Evolutionary conservation across 2,797 vertebrate genomes (phyloP).

Genomic region (Cichlasoma orientale): DNA sequence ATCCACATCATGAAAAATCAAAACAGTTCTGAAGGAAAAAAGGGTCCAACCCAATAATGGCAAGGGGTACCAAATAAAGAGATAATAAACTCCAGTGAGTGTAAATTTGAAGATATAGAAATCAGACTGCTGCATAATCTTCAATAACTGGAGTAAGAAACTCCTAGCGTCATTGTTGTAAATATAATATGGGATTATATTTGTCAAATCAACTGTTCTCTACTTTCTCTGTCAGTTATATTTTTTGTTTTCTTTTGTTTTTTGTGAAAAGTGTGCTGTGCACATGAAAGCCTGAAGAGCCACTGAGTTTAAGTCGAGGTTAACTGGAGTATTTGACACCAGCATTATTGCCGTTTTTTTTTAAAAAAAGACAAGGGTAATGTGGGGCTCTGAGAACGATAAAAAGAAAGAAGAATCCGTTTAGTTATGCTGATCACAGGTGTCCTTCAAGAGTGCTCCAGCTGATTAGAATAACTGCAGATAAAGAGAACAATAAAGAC

Average conservation of each 20-base stretch:
- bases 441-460: slow-evolving; percentile 43
- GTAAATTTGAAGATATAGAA: neutral
- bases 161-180: neutral
- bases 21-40: no score
- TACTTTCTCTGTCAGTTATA: neutral
- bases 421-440: slow-evolving; percentile 55
- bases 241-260: neutral
- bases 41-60: no score
- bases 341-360: neutral
- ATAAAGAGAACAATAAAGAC: slow-evolving; percentile 34
- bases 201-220: neutral
- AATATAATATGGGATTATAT: no score
- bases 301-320: neutral
- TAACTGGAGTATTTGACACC: slow-evolving; percentile 6
- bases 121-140: neutral
- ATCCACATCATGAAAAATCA: no score
- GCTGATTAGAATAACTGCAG: slow-evolving; percentile 43
- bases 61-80: no score
- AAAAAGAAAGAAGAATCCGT: slow-evolving; percentile 15
- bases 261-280: neutral
- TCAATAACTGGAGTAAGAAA: neutral
- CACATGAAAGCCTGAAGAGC: neutral
- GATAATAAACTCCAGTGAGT: no score
- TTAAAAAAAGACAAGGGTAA: neutral
- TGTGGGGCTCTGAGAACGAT: slow-evolving; percentile 4